Evolutionary conservation across 2,113 vertebrate species (phyloP), one percentile per base, ranked within the genome.

Genomic region (Mormyrus lacerda): DNA sequence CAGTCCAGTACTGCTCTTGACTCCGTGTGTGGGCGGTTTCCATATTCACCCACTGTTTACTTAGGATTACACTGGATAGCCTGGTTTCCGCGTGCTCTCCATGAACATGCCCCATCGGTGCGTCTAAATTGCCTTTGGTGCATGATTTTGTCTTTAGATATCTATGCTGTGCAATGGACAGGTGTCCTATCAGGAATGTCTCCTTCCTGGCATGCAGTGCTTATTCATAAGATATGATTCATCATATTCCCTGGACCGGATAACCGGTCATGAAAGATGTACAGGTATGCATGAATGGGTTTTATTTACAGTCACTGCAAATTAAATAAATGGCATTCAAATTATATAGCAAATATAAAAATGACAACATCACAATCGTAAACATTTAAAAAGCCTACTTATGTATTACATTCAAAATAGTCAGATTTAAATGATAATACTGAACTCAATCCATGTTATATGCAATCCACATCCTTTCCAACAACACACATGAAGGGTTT

Each of bases 281-380:
- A 65, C 61, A 13, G n/a, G 61, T 69, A 42, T 79, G 73, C 2
- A 13, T 19, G 35, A 15, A 79, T 11, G 17, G 15, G 35, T 85
- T 85, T 85, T 85, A 85, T 85, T 85, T 85, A 85, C 83, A 85
- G 21, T 85, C 47, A 47, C 11, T 27, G 44, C 83, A 47, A 50
- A n/a, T 85, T 85, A 85, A 85, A 85, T 85, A 85, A 85, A 85
- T n/a, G 47, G 83, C 24, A 21, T n/a, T 48, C 13, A 79, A 85
- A 47, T 31, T 85, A 85, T 48, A 48, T 47, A 85, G 83, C n/a
- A 85, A 47, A 15, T 85, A 50, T 85, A 85, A 85, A 85, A 27
- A 45, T 27, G 27, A 85, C 15, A 84, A 13, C 11, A 27, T 21
- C 44, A 85, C 48, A 85, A 17, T 85, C 9, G 27, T 27, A 48